phyloP scores from a whole-genome alignment of 2,113 vertebrate genomes.

The Pelodiscus sinensis region DNA sequence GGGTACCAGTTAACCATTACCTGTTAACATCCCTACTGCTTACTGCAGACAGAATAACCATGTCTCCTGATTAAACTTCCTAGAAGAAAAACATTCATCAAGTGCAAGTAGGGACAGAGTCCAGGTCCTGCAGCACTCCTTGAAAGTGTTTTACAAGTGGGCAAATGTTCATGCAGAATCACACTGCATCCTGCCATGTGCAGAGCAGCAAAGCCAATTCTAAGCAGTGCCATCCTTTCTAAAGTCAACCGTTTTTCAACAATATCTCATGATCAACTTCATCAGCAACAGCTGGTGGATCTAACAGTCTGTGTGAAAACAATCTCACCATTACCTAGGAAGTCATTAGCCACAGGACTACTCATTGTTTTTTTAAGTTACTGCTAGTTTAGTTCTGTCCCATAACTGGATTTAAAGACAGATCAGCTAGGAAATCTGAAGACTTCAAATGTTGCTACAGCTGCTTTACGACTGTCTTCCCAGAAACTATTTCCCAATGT shows the following conservation, averaged over 20 bases:
- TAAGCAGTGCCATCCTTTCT: not conserved
- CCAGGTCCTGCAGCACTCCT: not conserved
- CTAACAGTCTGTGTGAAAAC: not conserved
- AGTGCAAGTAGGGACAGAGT: not conserved
- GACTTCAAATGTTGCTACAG: not conserved
- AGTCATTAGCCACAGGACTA: not conserved
- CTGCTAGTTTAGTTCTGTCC: not conserved
- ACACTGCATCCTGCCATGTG: not conserved
- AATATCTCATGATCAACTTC: not conserved
- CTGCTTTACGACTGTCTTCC: not conserved
- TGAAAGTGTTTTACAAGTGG: not conserved
- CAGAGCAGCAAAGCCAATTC: not conserved
- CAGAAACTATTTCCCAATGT: not conserved
- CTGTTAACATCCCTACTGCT: not conserved
- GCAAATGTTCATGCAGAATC: not conserved
- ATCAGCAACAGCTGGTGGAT: not conserved
- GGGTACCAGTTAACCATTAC: too few relatives aligned
- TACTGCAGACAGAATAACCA: not conserved
- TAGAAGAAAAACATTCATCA: not conserved
- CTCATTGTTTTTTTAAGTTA: too few relatives aligned
- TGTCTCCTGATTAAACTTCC: not conserved
- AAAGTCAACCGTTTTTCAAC: not conserved
- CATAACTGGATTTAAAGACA: not conserved
- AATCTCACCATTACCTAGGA: not conserved
- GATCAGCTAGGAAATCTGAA: not conserved